Percentiles rank a stretch among this genome's conserved stretches.
phyloP scores from a whole-genome alignment of 2,113 vertebrate genomes.

The Pachypanchax playfairii region DNA sequence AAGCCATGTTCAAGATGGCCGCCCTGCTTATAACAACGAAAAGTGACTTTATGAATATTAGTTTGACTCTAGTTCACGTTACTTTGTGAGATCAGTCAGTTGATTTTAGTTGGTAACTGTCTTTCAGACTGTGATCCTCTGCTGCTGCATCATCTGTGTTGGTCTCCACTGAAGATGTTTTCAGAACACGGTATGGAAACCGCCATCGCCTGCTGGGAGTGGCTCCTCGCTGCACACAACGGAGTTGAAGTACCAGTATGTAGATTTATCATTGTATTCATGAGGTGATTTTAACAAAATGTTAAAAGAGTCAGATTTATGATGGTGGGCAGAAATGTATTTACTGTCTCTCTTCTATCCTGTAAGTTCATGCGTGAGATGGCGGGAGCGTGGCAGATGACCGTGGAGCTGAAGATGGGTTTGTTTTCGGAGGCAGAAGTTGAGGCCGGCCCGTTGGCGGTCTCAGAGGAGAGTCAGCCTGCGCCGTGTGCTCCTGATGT shows the following conservation, averaged over 20 bases:
- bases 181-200: slow-evolving; percentile 95
- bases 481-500: slow-evolving; percentile 90
- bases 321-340: not conserved
- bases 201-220: slow-evolving; percentile 97
- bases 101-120: not conserved
- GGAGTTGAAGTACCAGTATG: slow-evolving; percentile 93
- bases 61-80: not conserved
- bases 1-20: slow-evolving; percentile 95
- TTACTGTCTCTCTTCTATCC: not conserved
- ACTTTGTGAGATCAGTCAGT: not conserved
- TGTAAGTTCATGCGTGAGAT: slow-evolving; percentile 95
- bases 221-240: slow-evolving; percentile 93
- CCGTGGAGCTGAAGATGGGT: slow-evolving; percentile 92
- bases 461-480: slow-evolving; percentile 93
- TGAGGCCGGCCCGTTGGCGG: slow-evolving; percentile 92
- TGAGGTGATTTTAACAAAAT: not conserved
- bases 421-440: slow-evolving; percentile 88
- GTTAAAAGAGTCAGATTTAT: not conserved
- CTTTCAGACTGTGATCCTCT: slow-evolving; percentile 88
- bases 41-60: slow-evolving; percentile 75
- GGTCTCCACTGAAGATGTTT: slow-evolving; percentile 95
- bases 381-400: slow-evolving; percentile 98
- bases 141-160: slow-evolving; percentile 94
- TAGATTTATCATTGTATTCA: not conserved
- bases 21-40: slow-evolving; percentile 92